Base-by-base conservation (phyloP, 2,888 invertebrate species). In the Ennomos fuscantarius region DNA sequence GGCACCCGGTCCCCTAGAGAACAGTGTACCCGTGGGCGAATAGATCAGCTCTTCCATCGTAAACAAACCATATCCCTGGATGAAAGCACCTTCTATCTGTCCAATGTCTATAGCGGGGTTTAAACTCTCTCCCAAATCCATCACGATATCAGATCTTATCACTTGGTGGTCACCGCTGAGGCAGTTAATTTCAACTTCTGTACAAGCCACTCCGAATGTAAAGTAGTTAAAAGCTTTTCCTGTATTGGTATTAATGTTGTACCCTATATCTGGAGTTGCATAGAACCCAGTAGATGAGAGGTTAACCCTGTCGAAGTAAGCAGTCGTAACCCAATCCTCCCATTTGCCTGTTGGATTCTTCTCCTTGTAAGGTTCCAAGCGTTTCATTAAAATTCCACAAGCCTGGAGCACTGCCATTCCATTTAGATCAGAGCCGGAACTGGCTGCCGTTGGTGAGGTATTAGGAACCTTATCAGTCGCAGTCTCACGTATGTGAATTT, bases 61-160 rank as follows among this genome's bases (percentile, higher is more conserved):
- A 74, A 96, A 98, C 54, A 99, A 83, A 1, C 99, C 99, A 74
- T 98, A 97, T 0, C 99, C 99, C 93, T 99, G 98, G 78, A 97
- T 93, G 74, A 98, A 99, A 0, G 94, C 99, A 2, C 99, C 99
- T 89, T 99, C 99, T 11, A 99, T 96, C 92, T 99, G 99, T 0
- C 99, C 99, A 70, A 99, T 96, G 74, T 99, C 99, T 65, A 99
- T 97, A 1, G 99, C 98, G 3, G 99, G 99, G 87, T 99, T 99
- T 52, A 99, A 88, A 85, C 98, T 98, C 69, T 97, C 95, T 0
- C 99, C 99, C 68, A 99, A 93, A 89, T 99, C 99, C 99, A 99
- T 99, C 0, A 99, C 98, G 69, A 99, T 98, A 75, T 99, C 98
- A 0, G 97, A 96, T 74, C 96, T 93, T 35, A 97, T 84, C 1